A percentile compares a stretch with the other conserved stretches of the same genome.
These are phyloP conservation scores for Tachysurus fulvidraco DNA, from an alignment of 2,113 vertebrate species.

Conservation along the genomic window DNA sequence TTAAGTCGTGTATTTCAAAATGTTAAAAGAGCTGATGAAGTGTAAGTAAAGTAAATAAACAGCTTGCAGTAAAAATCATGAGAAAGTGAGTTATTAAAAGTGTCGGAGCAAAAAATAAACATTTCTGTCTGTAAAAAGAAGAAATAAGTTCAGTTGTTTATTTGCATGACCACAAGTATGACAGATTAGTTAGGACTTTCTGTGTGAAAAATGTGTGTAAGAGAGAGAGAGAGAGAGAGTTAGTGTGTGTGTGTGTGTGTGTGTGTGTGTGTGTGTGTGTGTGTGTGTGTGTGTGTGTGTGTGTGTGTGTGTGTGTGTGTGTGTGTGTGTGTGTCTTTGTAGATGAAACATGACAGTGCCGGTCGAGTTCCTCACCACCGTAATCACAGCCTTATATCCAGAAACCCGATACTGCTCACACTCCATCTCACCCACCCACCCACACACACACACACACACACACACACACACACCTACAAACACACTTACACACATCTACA, in stretches of 20 bases:
- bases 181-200: background rate
- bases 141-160: background rate
- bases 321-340: slow-evolving; percentile 34
- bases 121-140: background rate
- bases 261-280: slow-evolving; percentile 37
- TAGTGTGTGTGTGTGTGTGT: slow-evolving; percentile 37
- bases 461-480: slow-evolving; percentile 12
- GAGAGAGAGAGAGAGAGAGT: background rate
- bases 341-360: slow-evolving; percentile 42
- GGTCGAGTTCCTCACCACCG: slow-evolving; percentile 9
- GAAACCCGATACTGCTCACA: slow-evolving; percentile 32
- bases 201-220: background rate
- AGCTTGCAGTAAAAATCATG: background rate
- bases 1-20: background rate
- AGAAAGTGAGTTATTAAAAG: background rate
- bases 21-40: background rate
- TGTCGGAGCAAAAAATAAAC: background rate
- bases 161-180: background rate
- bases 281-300: slow-evolving; percentile 29
- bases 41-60: background rate
- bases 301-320: slow-evolving; percentile 43
- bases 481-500: slow-evolving; percentile 9
- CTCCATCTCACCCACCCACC: slow-evolving; percentile 6
- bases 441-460: background rate
- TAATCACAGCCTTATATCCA: slow-evolving; percentile 32